phyloP scores from a whole-genome alignment of 64 coral and sea anemone species.

The Montipora sp. region DNA sequence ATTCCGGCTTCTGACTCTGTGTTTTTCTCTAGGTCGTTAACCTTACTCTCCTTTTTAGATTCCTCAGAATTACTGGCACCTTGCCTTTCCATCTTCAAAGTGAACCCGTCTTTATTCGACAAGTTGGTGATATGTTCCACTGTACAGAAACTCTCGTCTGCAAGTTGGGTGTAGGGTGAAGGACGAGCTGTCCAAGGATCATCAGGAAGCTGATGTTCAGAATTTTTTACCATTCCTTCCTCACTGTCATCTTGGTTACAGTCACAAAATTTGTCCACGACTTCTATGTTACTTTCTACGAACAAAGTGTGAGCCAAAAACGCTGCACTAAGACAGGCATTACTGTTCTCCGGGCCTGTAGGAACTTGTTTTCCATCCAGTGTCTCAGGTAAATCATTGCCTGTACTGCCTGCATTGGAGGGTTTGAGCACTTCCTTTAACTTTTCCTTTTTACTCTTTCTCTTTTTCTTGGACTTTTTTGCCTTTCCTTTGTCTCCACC shows the following conservation, averaged over 20 bases:
- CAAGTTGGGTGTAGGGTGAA: no score
- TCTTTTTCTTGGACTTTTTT: constrained; percentile 17
- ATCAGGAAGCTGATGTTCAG: neutral
- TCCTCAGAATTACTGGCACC: neutral
- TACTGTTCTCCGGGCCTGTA: neutral
- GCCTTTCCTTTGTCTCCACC: neutral
- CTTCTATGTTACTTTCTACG: neutral
- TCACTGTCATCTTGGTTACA: neutral
- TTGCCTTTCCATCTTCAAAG: neutral
- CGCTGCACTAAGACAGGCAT: neutral
- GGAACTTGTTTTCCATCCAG: neutral
- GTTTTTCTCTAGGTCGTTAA: neutral
- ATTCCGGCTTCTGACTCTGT: neutral
- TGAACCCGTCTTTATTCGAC: neutral
- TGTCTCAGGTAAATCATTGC: neutral
- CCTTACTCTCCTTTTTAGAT: neutral
- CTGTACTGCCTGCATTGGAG: neutral
- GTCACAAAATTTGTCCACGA: neutral
- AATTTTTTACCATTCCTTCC: no score
- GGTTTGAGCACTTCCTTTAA: neutral
- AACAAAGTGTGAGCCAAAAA: neutral
- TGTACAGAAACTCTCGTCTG: neutral
- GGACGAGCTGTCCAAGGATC: no score
- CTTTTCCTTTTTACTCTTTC: neutral
- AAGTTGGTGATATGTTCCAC: neutral